These are phyloP conservation scores for Leptodactylus fallax DNA, from an alignment of 2,797 vertebrate genomes.

Conservation along the genomic window DNA sequence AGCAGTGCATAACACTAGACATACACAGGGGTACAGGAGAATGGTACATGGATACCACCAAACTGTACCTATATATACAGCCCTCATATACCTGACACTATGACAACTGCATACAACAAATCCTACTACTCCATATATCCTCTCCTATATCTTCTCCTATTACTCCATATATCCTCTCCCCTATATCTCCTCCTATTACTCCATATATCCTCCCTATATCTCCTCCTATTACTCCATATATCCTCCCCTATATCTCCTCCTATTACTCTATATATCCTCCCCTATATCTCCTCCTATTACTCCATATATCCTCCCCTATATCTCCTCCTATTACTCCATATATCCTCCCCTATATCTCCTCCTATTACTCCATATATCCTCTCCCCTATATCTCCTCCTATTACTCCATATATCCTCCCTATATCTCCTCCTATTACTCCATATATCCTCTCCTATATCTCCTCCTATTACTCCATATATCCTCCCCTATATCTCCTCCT, in stretches of 20 bases:
- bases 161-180: background rate
- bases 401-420: background rate
- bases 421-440: conserved; percentile 17
- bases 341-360: conserved; percentile 14
- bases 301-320: conserved; percentile 4
- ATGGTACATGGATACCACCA: too few relatives aligned
- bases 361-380: conserved; percentile 15
- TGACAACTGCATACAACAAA: too few relatives aligned
- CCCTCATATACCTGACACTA: background rate
- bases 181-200: background rate
- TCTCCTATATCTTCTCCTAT: background rate
- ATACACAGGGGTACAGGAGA: background rate
- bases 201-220: background rate
- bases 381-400: background rate
- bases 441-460: background rate
- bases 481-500: conserved; percentile 6
- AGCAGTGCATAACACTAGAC: background rate
- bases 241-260: conserved; percentile 5
- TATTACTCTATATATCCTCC: background rate
- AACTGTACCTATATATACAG: background rate
- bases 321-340: background rate
- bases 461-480: conserved; percentile 5
- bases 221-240: conserved; percentile 9
- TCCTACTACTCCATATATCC: background rate
- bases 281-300: conserved; percentile 10